Percentiles rank a stretch among this genome's conserved stretches.
These are phyloP conservation scores for Charina bottae DNA, from an alignment of 2,113 vertebrate genomes.

Conservation along the genomic window DNA sequence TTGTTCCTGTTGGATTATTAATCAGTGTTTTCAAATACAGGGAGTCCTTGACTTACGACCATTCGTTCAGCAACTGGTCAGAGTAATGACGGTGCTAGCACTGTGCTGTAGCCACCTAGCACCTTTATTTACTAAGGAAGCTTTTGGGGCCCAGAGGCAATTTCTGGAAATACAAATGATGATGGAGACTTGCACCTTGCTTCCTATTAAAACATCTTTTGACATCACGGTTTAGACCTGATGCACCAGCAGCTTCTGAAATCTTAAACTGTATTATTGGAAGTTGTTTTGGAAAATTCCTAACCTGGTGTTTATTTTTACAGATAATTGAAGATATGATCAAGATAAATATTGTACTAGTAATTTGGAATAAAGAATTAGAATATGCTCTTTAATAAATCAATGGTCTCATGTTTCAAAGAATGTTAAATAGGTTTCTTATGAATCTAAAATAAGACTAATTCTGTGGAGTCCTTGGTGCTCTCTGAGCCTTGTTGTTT, in stretches of 20 bases:
- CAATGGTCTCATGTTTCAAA: not conserved
- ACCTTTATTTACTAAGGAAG: not conserved
- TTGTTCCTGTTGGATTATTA: not conserved
- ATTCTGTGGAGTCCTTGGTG: too few species aligned
- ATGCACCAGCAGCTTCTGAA: not conserved
- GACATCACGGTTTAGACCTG: not conserved
- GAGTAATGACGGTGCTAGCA: not conserved
- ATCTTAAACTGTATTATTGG: not conserved
- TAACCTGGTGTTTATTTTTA: not conserved
- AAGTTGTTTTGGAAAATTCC: not conserved
- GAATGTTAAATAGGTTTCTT: not conserved
- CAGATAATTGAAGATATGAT: not conserved
- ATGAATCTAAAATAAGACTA: not conserved
- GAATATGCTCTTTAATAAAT: not conserved
- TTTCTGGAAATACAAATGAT: not conserved
- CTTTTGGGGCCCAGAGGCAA: not conserved
- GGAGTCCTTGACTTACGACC: too few species aligned
- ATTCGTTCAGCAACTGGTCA: too few species aligned
- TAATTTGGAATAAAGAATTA: not conserved
- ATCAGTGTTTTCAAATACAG: not conserved
- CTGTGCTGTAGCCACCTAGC: not conserved
- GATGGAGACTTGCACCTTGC: not conserved
- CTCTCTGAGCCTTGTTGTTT: too few species aligned
- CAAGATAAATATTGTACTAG: not conserved
- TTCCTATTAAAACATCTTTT: not conserved